phyloP scores from a whole-genome alignment of 2,888 invertebrate genomes.

The Oscheius sp. region DNA sequence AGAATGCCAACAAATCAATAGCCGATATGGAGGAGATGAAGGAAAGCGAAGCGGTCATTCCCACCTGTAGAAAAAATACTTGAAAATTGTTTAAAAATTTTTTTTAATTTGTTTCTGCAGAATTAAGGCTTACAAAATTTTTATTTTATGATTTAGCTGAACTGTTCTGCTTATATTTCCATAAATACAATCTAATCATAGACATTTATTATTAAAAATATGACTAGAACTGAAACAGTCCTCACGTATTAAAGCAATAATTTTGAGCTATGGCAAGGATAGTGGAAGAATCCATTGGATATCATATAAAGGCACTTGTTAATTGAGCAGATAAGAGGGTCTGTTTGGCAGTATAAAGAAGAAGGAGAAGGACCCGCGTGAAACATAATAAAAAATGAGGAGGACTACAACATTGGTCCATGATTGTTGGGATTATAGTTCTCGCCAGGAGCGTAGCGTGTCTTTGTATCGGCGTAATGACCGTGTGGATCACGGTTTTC shows the following conservation, averaged over 20 bases:
- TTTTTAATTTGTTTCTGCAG: no score
- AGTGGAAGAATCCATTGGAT: background rate
- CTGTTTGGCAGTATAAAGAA: background rate
- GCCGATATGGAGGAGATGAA: no score
- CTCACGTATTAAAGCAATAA: background rate
- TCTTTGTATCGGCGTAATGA: conserved; percentile 61
- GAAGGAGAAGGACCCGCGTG: conserved; percentile 10
- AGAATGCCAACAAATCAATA: no score
- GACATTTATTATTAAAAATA: no score
- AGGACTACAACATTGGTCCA: conserved; percentile 48
- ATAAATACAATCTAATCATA: no score
- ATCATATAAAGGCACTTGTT: conserved; percentile 9
- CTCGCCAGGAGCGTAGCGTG: conserved; percentile 57
- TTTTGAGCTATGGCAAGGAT: background rate
- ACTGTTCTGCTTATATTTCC: no score
- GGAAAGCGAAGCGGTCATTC: no score
- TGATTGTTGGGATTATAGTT: conserved; percentile 56
- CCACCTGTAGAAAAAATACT: no score
- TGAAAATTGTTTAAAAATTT: no score
- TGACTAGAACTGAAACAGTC: background rate
- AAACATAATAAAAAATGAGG: background rate
- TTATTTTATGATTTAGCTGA: no score
- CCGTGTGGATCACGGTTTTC: conserved; percentile 46
- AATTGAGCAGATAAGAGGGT: conserved; percentile 12
- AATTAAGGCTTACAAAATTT: no score